Evolutionary conservation across 2,113 vertebrate genomes (phyloP).

Genomic region (Isichthys henryi): DNA sequence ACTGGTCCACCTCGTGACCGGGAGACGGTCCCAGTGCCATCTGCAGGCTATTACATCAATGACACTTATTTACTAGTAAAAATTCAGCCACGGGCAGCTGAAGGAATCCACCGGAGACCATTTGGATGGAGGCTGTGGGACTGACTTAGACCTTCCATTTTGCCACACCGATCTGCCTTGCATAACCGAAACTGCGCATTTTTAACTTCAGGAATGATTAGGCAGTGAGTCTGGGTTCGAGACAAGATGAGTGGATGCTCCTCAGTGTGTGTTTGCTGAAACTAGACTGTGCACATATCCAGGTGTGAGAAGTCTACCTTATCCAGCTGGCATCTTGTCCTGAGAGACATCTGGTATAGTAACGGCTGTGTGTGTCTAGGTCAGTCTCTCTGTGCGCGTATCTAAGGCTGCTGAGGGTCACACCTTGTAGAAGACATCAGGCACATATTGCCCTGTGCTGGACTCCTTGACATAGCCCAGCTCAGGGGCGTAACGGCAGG

Average conservation of each 20-base stretch:
- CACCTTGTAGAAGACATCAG: constrained; percentile 97
- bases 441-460: constrained; percentile 92
- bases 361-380: not conserved
- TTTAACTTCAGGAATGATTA: not conserved
- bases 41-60: not conserved
- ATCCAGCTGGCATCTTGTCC: not conserved
- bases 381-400: not conserved
- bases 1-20: not conserved
- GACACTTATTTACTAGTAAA: not conserved
- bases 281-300: not conserved
- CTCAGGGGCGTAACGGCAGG: constrained; percentile 85
- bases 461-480: constrained; percentile 95
- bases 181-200: not conserved
- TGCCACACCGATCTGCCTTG: not conserved
- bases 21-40: not conserved
- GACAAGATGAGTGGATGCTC: not conserved
- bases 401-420: constrained; percentile 3
- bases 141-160: not conserved
- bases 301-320: not conserved
- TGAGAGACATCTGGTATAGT: not conserved
- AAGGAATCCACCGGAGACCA: not conserved
- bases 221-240: not conserved
- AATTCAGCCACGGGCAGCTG: not conserved
- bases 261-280: not conserved
- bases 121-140: not conserved